Percentiles rank a stretch among this genome's conserved stretches.
Conservation (phyloP, 2,888 invertebrate species). For the Myathropa florea region DNA sequence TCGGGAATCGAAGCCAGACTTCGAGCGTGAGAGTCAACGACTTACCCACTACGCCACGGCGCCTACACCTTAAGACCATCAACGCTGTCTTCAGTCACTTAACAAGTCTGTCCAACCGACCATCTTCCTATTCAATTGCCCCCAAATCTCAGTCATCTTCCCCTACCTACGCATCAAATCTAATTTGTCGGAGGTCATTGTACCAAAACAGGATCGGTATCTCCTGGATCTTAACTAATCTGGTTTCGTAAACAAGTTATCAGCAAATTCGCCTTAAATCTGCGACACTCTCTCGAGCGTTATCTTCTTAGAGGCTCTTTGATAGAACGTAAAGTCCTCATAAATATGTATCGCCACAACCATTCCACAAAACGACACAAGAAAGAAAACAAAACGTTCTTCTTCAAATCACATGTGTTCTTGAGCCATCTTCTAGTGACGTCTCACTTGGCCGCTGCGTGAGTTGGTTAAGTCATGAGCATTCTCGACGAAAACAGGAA, state of each 20-base stretch:
- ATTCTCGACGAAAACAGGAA: conserved; percentile 26
- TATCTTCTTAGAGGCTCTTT: not conserved
- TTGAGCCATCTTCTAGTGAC: not conserved
- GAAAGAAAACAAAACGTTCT: not conserved
- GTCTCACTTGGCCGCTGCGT: not conserved
- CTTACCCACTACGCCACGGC: no score
- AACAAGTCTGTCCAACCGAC: no score
- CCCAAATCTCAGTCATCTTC: no score
- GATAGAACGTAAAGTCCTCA: not conserved
- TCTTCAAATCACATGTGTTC: not conserved
- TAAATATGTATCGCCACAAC: not conserved
- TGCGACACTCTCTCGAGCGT: not conserved
- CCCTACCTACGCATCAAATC: no score
- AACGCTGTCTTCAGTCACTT: no score
- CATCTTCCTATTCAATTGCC: no score
- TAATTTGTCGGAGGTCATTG: no score
- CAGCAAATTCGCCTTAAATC: not conserved
- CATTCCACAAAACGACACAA: not conserved
- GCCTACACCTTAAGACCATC: no score
- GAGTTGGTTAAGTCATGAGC: conserved; percentile 21
- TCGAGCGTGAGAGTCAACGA: no score
- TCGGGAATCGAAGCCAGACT: no score
- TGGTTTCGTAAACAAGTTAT: no score
- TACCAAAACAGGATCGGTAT: not conserved
- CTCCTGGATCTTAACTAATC: not conserved